Evolutionary conservation across 2,113 vertebrate genomes (phyloP), one percentile per base, ranked within the genome.

Genomic region (Pyrgilauda ruficollis): DNA sequence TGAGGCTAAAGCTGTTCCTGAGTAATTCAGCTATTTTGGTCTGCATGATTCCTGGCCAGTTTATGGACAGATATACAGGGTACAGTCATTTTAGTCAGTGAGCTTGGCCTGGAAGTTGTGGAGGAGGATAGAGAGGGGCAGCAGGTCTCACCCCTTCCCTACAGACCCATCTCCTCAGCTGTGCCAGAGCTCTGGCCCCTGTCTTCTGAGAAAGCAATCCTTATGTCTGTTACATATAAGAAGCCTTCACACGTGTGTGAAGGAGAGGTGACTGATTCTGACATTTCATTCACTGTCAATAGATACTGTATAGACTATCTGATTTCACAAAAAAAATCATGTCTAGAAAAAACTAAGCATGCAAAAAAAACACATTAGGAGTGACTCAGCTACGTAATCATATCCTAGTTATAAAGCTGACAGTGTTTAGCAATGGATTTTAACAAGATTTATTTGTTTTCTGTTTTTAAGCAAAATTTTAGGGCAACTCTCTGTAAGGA

Each of bases 261-360:
- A 61, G 19, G 14, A 64, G 59, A 86, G 9, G n/a, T 22, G 20
- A 24, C 9, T 19, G 18, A 74, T 78, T 87, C 26, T 70, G 13
- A 10, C 7, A 8, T 10, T 30, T 18, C 0, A 1, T 43, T 46
- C 7, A 9, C 12, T 52, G 18, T 35, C 23, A 73, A 16, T 33
- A 63, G 18, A 50, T 47, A 21, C 20, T 15, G 4, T 41, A 61
- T 2, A 77, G 37, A 68, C 47, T 52, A 80, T 7, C 41, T n/a
- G 30, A 63, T 81, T 81, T 84, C 61, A 73, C 6, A 2, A 55
- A 92, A 92, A 87, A 72, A 35, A 49, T 11, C 6, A 7, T 4
- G 3, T 39, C 12, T 27, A 58, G 39, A 10, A 58, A 59, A 81
- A 64, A 67, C 19, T 1, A 24, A 0, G 1, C 24, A 37, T 18